Evolutionary conservation across 2,113 vertebrate species (phyloP).

Genomic region (Clarias batrachus): DNA sequence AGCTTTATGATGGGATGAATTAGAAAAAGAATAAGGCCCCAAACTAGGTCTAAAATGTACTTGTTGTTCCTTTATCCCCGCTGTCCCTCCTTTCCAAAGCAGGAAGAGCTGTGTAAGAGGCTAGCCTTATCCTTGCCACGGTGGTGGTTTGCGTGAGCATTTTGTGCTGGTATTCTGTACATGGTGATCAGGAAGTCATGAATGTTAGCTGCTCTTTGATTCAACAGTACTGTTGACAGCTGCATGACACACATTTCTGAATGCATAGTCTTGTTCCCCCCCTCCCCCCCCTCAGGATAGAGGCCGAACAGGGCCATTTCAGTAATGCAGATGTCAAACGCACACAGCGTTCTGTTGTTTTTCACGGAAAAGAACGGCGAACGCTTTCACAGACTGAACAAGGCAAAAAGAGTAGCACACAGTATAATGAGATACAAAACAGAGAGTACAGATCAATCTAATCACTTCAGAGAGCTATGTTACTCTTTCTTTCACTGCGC

Average conservation of each 20-base stretch:
- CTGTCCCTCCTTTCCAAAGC: neutral
- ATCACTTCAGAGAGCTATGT: neutral
- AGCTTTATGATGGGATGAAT: conserved; percentile 22
- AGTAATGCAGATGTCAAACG: conserved; percentile 23
- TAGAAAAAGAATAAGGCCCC: neutral
- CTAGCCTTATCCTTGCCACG: neutral
- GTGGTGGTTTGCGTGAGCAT: conserved; percentile 9
- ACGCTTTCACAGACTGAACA: neutral
- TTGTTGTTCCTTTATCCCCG: conserved; percentile 1
- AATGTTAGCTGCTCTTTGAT: conserved; percentile 38
- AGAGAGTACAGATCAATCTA: neutral
- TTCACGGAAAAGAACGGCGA: neutral
- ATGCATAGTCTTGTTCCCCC: conserved; percentile 52
- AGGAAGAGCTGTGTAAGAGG: neutral
- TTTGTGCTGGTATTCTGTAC: conserved; percentile 32
- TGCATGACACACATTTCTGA: conserved; percentile 43
- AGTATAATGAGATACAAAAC: neutral
- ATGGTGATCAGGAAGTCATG: conserved; percentile 51
- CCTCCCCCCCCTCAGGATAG: conserved; percentile 25
- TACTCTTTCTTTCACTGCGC: neutral
- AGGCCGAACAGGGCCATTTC: conserved; percentile 11
- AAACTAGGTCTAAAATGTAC: neutral
- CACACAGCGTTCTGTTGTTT: neutral
- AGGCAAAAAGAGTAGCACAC: neutral
- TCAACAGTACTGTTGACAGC: conserved; percentile 41